Base-by-base conservation (phyloP, 2,888 invertebrate genomes). In the Chamaedrilus cognettii region DNA sequence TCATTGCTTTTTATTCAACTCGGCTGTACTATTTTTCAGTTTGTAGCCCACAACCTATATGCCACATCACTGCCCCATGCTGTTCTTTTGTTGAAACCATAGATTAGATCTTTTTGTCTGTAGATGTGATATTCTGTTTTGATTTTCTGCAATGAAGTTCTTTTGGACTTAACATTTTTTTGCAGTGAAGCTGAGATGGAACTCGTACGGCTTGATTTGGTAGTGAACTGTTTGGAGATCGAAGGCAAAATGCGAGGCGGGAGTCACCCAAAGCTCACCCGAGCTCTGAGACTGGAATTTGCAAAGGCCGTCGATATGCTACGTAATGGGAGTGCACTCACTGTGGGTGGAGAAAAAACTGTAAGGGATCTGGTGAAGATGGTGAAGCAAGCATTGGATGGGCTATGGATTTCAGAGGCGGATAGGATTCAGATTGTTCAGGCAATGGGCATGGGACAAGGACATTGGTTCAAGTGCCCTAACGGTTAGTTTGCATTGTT, bases 391-490 rank as follows among this genome's bases (percentile, higher is more conserved):
- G 5, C 55, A n/a, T 7, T 75, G 3, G 70, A 72, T 15, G 70
- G 72, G 23, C 68, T 70, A 30, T 75, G 74, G 1, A 72, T 87
- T 32, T 78, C 83, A 0, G 82, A 85, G 1, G 71, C 74, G 5
- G 89, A 90, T 77, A 83, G 86, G 50, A 76, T 79, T 28, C 78
- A 87, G 82, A 87, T 90, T 59, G 85, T 89, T 0, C 75, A 79
- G 74, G 89, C 89, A 0, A 85, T 90, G 71, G 86, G 85, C 0
- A 76, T 88, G 33, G 81, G 77, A 55, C 83, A 85, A 58, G 90
- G 90, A 0, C 88, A 88, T 75, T 91, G 91, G 90, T 90, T 85
- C 80, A 88, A 88, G 79, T 91, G 91, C 81, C 88, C 87, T 0
- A 89, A 90, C 74, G 90, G 82, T 82, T 69, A 69, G 68, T 60